phyloP scores from a whole-genome alignment of 2,888 invertebrate species.

The Clunio marinus region DNA sequence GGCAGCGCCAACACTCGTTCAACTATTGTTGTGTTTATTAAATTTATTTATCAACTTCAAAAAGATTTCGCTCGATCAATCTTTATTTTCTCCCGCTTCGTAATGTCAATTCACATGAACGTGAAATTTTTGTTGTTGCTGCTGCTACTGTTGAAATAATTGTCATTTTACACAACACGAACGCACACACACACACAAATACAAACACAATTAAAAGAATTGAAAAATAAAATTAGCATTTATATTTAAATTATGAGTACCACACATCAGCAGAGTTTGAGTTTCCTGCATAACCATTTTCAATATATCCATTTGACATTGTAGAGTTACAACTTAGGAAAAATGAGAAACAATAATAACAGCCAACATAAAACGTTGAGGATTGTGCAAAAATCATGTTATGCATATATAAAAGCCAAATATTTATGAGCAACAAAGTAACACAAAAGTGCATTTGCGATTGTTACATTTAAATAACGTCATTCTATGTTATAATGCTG shows the following conservation, averaged over 20 bases:
- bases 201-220: neutral
- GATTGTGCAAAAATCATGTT: constrained; percentile 25
- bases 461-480: constrained; percentile 20
- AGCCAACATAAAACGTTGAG: constrained; percentile 2
- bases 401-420: constrained; percentile 2
- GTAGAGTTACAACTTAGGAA: constrained; percentile 19
- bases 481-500: neutral
- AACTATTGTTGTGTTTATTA: constrained; percentile 8
- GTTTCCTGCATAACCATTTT: constrained; percentile 28
- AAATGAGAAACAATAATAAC: neutral
- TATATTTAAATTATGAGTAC: constrained; percentile 30
- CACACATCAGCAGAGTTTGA: constrained; percentile 16
- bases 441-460: neutral
- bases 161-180: constrained; percentile 24
- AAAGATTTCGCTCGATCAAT: constrained; percentile 26
- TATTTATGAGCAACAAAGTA: neutral
- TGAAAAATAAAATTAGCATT: constrained; percentile 28
- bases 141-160: neutral
- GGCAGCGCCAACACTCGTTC: constrained; percentile 7
- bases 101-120: constrained; percentile 28
- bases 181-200: neutral
- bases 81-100: constrained; percentile 9
- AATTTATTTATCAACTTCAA: constrained; percentile 14
- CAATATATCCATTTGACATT: constrained; percentile 19
- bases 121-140: neutral